phyloP scores from a whole-genome alignment of 2,888 invertebrate species.

The Caenorhabditis sp. region DNA sequence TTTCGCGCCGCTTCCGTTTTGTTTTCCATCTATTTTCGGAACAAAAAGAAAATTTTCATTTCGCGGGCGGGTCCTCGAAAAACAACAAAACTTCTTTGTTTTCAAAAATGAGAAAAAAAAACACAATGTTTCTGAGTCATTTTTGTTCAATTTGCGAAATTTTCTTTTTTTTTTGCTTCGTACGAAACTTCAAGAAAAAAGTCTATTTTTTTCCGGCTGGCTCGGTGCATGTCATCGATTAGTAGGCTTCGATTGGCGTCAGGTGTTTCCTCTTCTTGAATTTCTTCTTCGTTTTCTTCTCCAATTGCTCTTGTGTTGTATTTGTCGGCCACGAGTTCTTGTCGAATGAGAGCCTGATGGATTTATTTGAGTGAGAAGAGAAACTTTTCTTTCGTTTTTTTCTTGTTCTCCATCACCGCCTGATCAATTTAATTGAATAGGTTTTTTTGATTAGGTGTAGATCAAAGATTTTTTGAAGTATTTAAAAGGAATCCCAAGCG shows the following conservation, averaged over 20 bases:
- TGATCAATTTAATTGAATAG: neutral
- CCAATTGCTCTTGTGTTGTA: too few relatives aligned
- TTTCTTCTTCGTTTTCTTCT: neutral
- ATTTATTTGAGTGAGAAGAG: constrained; percentile 1
- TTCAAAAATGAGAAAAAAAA: too few relatives aligned
- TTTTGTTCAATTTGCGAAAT: neutral
- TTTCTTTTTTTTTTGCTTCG: neutral
- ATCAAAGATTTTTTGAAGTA: neutral
- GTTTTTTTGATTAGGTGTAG: neutral
- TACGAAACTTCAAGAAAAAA: neutral
- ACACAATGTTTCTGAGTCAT: neutral
- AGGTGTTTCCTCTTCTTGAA: neutral
- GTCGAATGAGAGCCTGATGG: neutral
- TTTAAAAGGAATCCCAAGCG: too few relatives aligned
- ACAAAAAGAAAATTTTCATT: neutral
- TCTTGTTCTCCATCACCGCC: neutral
- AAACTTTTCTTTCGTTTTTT: neutral
- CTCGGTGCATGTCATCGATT: neutral
- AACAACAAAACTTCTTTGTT: neutral
- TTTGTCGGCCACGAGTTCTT: neutral
- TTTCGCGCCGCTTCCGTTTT: neutral
- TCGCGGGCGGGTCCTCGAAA: neutral
- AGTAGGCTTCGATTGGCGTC: neutral
- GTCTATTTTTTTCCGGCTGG: neutral
- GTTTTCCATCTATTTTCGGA: neutral